Conservation (phyloP, 2,113 vertebrate species). For the Gopherus evgoodei region DNA sequence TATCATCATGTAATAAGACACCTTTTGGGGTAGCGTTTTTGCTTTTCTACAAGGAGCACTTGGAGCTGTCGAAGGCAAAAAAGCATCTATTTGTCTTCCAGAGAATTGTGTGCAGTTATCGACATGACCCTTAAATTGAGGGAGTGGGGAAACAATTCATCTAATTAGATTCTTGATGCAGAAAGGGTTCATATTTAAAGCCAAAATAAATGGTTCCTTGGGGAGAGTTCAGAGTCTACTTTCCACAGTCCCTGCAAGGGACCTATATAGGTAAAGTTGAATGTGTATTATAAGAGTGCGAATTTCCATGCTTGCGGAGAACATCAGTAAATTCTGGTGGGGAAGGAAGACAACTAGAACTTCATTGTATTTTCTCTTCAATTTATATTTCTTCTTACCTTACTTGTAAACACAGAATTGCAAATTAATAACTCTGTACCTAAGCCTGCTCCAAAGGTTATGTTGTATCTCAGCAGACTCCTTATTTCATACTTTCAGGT, state of each 20-base stretch:
- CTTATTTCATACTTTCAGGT: constrained; percentile 26
- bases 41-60: neutral
- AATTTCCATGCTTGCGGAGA: neutral
- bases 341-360: neutral
- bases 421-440: neutral
- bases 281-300: constrained; percentile 20
- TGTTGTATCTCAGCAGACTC: neutral
- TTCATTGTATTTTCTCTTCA: neutral
- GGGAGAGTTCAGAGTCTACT: constrained; percentile 37
- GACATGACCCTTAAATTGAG: neutral
- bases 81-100: neutral
- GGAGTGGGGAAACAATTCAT: constrained; percentile 39
- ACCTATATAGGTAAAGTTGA: constrained; percentile 18
- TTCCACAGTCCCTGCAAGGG: neutral
- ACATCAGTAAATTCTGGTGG: neutral
- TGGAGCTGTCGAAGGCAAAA: neutral
- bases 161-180: constrained; percentile 39
- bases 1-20: accelerated
- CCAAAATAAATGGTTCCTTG: constrained; percentile 70
- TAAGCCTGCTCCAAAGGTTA: neutral
- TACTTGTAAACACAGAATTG: neutral
- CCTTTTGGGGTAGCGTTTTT: neutral
- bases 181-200: neutral
- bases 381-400: neutral
- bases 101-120: neutral